phyloP scores from a whole-genome alignment of 2,113 vertebrate species.

The Acinonyx jubatus region DNA sequence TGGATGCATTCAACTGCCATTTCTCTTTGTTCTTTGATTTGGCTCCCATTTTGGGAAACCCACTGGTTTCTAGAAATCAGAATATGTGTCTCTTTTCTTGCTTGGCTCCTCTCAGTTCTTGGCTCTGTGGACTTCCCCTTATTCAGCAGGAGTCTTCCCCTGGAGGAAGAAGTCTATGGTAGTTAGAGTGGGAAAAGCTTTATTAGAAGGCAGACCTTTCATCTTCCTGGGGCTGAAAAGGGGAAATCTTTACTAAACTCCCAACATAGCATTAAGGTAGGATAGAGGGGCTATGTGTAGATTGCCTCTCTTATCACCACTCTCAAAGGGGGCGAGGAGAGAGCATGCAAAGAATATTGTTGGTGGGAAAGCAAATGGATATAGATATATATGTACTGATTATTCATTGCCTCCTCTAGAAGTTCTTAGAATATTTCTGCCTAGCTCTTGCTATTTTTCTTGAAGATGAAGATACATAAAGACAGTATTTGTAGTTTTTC shows the following conservation, averaged over 20 bases:
- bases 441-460: conserved; percentile 42
- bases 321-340: background rate
- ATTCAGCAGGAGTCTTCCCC: background rate
- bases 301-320: background rate
- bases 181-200: background rate
- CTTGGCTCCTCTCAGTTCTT: background rate
- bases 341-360: background rate
- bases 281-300: background rate
- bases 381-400: background rate
- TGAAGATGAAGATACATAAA: background rate
- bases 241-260: conserved; percentile 50
- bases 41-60: background rate
- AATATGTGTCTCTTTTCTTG: conserved; percentile 4
- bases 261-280: background rate
- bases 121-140: conserved; percentile 44
- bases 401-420: background rate
- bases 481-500: background rate
- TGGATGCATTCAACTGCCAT: background rate
- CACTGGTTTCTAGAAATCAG: conserved; percentile 35
- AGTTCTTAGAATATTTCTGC: conserved; percentile 16
- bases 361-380: background rate
- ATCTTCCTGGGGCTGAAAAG: background rate
- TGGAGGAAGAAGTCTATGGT: background rate
- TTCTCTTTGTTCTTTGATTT: conserved; percentile 35
- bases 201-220: conserved; percentile 51